Conservation (phyloP, 2,113 vertebrate species). For the Hemibagrus wyckioides region DNA sequence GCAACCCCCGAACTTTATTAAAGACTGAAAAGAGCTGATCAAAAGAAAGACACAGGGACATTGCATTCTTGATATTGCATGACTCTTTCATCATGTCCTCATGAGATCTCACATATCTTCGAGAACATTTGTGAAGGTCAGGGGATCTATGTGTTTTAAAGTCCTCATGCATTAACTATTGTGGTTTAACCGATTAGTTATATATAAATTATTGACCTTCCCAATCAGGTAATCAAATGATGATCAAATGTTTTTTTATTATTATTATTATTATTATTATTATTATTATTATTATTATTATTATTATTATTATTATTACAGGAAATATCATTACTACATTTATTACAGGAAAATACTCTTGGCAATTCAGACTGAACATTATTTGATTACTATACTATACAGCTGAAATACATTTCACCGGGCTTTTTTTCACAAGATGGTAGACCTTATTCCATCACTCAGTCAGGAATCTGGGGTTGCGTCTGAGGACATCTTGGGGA, state of each 20-base stretch:
- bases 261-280: no score
- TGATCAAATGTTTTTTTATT: no score
- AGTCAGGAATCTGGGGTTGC: neutral
- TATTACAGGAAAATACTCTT: neutral
- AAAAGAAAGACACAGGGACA: slow-evolving; percentile 23
- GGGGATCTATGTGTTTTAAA: neutral
- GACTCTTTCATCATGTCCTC: slow-evolving; percentile 35
- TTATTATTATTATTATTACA: no score
- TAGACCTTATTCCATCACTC: neutral
- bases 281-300: no score
- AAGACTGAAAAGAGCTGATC: slow-evolving; percentile 11
- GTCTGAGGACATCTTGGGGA: neutral
- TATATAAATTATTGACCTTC: no score
- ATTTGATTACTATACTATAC: neutral
- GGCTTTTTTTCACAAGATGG: neutral
- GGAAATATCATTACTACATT: neutral
- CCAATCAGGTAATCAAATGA: no score
- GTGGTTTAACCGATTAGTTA: neutral
- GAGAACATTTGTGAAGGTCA: neutral
- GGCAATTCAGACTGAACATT: neutral
- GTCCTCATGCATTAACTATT: neutral
- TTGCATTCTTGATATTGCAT: slow-evolving; percentile 12
- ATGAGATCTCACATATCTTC: neutral
- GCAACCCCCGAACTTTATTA: slow-evolving; percentile 1
- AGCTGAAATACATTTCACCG: neutral